Evolutionary conservation across 2,113 vertebrate genomes (phyloP).

Genomic region (Paradoxurus hermaphroditus): DNA sequence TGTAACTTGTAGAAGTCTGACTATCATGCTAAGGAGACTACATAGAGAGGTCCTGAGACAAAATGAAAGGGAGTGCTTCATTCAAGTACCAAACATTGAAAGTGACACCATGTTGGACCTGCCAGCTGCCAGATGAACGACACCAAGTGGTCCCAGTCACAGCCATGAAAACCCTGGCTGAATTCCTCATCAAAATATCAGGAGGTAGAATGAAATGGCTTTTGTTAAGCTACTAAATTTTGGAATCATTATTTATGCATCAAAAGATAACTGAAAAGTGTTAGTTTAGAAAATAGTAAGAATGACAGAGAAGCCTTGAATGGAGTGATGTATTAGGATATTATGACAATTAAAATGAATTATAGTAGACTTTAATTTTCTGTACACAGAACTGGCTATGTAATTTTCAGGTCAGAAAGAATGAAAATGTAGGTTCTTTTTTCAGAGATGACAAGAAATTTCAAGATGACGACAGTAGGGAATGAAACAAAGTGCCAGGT

Average conservation of each 20-base stretch:
- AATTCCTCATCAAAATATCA: background rate
- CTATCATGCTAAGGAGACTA: no score
- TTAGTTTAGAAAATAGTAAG: background rate
- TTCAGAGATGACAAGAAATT: background rate
- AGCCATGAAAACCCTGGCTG: background rate
- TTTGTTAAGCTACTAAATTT: background rate
- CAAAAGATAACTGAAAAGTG: background rate
- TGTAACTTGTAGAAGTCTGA: background rate
- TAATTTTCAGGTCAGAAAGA: background rate
- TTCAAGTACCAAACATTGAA: background rate
- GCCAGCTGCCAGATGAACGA: background rate
- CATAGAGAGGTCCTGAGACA: background rate
- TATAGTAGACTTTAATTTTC: background rate
- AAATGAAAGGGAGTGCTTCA: background rate
- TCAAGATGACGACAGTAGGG: background rate
- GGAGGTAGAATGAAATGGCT: background rate
- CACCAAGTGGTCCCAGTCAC: no score
- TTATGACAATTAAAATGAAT: background rate
- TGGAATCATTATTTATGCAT: background rate
- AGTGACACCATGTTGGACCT: background rate
- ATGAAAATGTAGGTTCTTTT: background rate
- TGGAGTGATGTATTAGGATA: background rate
- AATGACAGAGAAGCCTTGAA: background rate
- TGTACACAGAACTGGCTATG: background rate
- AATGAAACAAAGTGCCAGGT: background rate